Conservation (phyloP, 2,113 vertebrate species). For the Megaptera novaeangliae region DNA sequence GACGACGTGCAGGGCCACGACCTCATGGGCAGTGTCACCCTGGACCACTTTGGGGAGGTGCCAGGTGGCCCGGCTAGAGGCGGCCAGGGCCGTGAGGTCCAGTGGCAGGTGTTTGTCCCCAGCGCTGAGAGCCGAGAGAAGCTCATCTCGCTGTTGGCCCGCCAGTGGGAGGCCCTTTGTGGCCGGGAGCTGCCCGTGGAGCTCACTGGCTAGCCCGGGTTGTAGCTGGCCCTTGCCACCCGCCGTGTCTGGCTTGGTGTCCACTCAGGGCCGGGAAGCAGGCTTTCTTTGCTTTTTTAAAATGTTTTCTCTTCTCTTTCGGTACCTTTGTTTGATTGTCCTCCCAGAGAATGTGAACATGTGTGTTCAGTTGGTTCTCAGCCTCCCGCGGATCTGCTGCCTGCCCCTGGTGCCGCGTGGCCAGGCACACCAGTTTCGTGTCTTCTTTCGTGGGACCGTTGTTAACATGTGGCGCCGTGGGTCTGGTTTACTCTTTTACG, state of each 20-base stretch:
- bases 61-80: slow-evolving; percentile 54
- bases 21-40: slow-evolving; percentile 91
- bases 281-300: background rate
- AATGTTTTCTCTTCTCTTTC: background rate
- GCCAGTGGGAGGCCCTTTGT: slow-evolving; percentile 96
- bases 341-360: slow-evolving; percentile 21
- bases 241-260: rapidly evolving
- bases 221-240: background rate
- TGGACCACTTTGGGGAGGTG: slow-evolving; percentile 92
- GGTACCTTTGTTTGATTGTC: slow-evolving; percentile 9
- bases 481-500: slow-evolving; percentile 33
- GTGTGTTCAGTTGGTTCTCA: background rate
- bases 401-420: background rate
- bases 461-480: background rate
- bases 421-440: background rate
- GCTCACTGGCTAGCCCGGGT: slow-evolving; percentile 85
- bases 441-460: background rate
- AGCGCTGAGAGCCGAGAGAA: slow-evolving; percentile 94
- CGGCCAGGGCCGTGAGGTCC: slow-evolving; percentile 84
- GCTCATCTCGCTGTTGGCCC: slow-evolving; percentile 92
- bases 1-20: slow-evolving; percentile 93
- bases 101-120: slow-evolving; percentile 96
- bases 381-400: background rate
- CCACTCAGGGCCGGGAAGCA: background rate
- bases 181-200: slow-evolving; percentile 95